A percentile compares a stretch with the other conserved stretches of the same genome.
These are phyloP conservation scores for Ascidia mentula DNA, from an alignment of 23 tunicate genomes.

Conservation along the genomic window DNA sequence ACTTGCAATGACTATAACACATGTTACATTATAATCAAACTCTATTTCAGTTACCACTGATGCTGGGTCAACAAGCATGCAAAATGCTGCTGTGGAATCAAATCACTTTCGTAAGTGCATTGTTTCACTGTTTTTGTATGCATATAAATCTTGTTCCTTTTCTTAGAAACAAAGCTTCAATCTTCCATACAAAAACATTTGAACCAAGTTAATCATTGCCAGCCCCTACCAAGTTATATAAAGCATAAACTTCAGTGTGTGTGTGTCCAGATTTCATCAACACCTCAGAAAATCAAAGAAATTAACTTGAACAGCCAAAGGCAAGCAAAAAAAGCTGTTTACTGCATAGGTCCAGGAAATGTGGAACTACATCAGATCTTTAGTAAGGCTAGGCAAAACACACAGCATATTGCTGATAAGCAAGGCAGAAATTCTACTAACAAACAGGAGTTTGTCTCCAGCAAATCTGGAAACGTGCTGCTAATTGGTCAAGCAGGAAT, in stretches of 20 bases:
- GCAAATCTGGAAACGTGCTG: background rate
- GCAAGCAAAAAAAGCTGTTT: background rate
- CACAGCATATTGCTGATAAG: background rate
- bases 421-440: background rate
- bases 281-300: background rate
- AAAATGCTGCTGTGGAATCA: no score
- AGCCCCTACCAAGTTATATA: background rate
- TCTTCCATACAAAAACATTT: background rate
- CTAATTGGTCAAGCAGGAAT: constrained; percentile 10
- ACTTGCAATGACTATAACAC: no score
- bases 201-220: background rate
- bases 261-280: background rate
- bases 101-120: no score
- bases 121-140: no score
- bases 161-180: background rate
- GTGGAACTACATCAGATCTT: background rate
- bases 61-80: no score
- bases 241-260: background rate
- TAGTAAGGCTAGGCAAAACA: background rate
- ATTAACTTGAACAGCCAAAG: background rate
- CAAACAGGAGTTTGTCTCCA: background rate
- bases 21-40: no score
- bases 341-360: background rate
- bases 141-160: no score
- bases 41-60: no score